Conservation (phyloP, 2,888 invertebrate genomes). For the Eristalis arbustorum region DNA sequence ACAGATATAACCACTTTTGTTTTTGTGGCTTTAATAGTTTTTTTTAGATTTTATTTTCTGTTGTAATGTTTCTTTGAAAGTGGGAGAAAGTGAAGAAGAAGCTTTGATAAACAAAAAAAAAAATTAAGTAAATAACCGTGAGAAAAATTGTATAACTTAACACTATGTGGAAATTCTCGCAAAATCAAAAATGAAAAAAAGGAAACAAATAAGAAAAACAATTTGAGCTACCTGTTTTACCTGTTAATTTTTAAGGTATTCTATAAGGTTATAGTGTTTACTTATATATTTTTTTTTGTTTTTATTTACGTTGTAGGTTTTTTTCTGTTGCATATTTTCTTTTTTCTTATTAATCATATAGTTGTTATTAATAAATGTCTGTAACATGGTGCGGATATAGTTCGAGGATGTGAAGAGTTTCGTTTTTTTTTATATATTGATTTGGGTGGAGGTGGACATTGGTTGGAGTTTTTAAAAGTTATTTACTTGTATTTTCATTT, state of each 20-base stretch:
- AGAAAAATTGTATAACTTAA: neutral
- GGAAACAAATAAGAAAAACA: constrained; percentile 42
- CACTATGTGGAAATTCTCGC: constrained; percentile 27
- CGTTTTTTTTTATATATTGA: neutral
- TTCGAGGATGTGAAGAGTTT: neutral
- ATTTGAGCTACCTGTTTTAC: constrained; percentile 79
- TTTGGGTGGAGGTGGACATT: neutral
- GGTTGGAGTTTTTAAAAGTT: neutral
- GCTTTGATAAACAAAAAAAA: constrained; percentile 6
- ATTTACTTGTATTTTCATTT: neutral
- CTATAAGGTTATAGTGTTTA: constrained; percentile 40
- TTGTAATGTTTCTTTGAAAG: constrained; percentile 9
- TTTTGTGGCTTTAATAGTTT: constrained; percentile 67
- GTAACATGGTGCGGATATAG: neutral
- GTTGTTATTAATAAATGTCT: neutral
- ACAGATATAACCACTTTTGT: constrained; percentile 28
- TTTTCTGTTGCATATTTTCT: neutral
- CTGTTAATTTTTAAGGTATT: constrained; percentile 75
- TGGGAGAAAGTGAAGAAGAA: constrained; percentile 17
- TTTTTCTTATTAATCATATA: neutral
- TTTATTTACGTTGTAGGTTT: constrained; percentile 12
- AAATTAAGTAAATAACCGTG: neutral
- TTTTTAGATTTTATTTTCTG: constrained; percentile 45
- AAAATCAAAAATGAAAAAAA: constrained; percentile 41
- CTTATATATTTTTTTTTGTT: constrained; percentile 55